Conservation (phyloP, 1,140 invertebrate species). For the Oryctes rhinoceros region DNA sequence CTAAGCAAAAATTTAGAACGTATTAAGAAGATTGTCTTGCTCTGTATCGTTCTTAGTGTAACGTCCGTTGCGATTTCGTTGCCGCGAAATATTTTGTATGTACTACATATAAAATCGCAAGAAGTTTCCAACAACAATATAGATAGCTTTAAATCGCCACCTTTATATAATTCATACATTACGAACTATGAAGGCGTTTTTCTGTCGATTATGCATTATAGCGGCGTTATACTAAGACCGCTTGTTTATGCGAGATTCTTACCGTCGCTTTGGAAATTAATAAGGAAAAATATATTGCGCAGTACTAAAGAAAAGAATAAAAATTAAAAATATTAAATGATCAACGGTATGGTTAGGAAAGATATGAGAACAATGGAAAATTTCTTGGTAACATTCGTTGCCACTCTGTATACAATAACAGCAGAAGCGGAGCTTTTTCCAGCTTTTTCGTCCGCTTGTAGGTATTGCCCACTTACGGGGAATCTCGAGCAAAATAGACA, state of each 20-base stretch:
- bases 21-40: constrained; percentile 52
- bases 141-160: constrained; percentile 52
- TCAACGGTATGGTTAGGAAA: too few relatives aligned
- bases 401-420: too few relatives aligned
- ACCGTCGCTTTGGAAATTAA: constrained; percentile 32
- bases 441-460: too few relatives aligned
- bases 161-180: constrained; percentile 48
- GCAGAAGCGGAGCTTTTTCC: too few relatives aligned
- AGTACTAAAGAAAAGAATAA: not conserved
- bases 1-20: constrained; percentile 50
- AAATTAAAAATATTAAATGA: not conserved
- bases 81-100: constrained; percentile 53
- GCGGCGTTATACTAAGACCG: constrained; percentile 18
- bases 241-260: constrained; percentile 35
- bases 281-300: not conserved
- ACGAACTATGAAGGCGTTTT: not conserved
- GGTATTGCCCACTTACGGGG: too few relatives aligned
- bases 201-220: constrained; percentile 27
- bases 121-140: constrained; percentile 43
- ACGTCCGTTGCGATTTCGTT: constrained; percentile 53
- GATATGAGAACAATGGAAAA: too few relatives aligned
- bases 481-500: too few relatives aligned
- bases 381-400: too few relatives aligned
- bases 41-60: constrained; percentile 51
- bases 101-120: constrained; percentile 49